phyloP scores from a whole-genome alignment of 2,888 invertebrate genomes.

The Ashinkailepas kermadecensis region DNA sequence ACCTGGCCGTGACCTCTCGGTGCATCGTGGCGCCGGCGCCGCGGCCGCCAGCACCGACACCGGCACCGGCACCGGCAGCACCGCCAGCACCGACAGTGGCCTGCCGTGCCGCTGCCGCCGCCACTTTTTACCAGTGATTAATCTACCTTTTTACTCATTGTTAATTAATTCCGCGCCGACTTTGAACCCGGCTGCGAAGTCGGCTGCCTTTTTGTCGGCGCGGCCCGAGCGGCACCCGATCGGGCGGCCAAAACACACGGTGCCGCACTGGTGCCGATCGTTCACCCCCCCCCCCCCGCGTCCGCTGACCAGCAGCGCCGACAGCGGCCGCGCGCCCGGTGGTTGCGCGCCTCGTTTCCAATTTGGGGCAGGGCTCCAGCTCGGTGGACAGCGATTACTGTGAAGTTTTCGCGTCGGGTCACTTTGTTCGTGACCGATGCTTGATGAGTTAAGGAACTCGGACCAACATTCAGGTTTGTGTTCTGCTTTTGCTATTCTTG shows the following conservation, averaged over 20 bases:
- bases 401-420: too few species aligned
- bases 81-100: neutral
- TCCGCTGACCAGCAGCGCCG: neutral
- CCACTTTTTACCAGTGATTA: constrained; percentile 16
- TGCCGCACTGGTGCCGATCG: neutral
- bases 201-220: neutral
- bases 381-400: too few species aligned
- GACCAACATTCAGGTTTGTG: too few species aligned
- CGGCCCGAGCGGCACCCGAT: neutral
- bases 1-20: constrained; percentile 8
- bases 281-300: neutral
- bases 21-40: too few species aligned
- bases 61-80: too few species aligned
- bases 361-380: too few species aligned
- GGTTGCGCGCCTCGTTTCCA: too few species aligned
- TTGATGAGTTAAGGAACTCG: too few species aligned
- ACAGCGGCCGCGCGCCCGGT: neutral
- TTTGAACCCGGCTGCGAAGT: neutral
- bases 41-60: neutral
- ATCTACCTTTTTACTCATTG: constrained; percentile 20
- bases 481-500: too few species aligned
- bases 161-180: constrained; percentile 19
- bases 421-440: too few species aligned
- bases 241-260: neutral
- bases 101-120: neutral